Conservation (phyloP, 2,888 invertebrate genomes). For the Drosophila tripunctata region DNA sequence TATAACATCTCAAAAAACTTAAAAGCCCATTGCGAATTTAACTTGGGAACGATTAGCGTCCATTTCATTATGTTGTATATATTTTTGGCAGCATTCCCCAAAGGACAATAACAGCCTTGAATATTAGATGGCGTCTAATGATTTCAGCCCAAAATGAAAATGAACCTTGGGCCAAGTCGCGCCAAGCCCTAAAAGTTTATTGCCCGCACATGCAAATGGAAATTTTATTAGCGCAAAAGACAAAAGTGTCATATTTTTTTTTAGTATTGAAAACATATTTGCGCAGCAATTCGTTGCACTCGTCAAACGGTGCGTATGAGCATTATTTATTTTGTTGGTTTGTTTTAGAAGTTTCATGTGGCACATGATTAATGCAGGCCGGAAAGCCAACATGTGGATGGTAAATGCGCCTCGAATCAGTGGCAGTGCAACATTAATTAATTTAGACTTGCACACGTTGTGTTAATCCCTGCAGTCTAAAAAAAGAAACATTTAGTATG, state of each 20-base stretch:
- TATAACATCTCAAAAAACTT: constrained; percentile 8
- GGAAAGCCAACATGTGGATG: constrained; percentile 56
- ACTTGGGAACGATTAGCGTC: constrained; percentile 54
- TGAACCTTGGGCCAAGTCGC: constrained; percentile 1
- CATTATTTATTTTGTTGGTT: constrained; percentile 24
- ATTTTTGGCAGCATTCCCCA: constrained; percentile 15
- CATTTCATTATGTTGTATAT: constrained; percentile 28
- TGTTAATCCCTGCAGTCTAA: constrained; percentile 66
- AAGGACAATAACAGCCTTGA: constrained; percentile 24
- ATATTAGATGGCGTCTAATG: constrained; percentile 31
- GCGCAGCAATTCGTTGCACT: constrained; percentile 15
- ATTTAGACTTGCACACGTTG: background rate
- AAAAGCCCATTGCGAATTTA: constrained; percentile 14
- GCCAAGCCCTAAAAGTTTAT: constrained; percentile 26
- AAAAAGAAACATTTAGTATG: too few relatives aligned
- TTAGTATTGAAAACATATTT: constrained; percentile 35
- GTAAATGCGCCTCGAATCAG: background rate
- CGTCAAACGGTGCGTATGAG: constrained; percentile 43
- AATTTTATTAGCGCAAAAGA: constrained; percentile 3
- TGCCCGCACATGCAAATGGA: constrained; percentile 39
- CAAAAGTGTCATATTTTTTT: background rate
- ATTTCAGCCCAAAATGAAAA: background rate
- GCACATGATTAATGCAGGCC: constrained; percentile 60
- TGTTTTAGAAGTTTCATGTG: background rate
- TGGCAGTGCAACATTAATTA: constrained; percentile 4